A percentile compares a stretch with the other conserved stretches of the same genome.
These are phyloP conservation scores for Sinosuthora webbiana DNA, from an alignment of 2,113 vertebrate species.

Conservation along the genomic window DNA sequence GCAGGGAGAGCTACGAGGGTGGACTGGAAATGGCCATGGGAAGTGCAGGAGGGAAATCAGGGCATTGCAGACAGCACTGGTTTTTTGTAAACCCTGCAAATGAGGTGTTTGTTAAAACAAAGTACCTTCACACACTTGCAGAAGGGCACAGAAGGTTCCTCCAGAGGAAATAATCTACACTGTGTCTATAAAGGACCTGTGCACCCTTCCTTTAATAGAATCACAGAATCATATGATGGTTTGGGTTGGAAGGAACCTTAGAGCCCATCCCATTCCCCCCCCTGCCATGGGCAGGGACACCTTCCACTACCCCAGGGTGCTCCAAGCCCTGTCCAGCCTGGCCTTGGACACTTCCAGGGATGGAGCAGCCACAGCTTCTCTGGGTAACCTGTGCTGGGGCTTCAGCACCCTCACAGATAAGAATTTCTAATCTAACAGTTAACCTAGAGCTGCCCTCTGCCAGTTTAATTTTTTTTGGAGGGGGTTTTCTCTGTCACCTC, in stretches of 20 bases:
- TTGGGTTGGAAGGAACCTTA: not conserved
- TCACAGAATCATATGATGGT: not conserved
- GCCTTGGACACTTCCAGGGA: not conserved
- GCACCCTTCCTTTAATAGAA: not conserved
- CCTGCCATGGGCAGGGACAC: not conserved
- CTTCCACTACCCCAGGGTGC: not conserved
- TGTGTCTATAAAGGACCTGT: not conserved
- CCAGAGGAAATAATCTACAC: not conserved
- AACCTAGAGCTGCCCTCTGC: not conserved
- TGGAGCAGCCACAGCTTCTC: not conserved
- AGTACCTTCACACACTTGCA: not conserved
- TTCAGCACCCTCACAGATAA: not conserved
- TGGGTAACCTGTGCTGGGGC: not conserved
- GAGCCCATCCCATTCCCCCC: too few relatives aligned
- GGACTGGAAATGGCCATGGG: not conserved
- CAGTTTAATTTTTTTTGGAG: not conserved
- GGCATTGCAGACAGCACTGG: not conserved
- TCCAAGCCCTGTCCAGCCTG: not conserved
- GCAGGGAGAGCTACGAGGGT: not conserved
- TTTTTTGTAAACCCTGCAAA: not conserved
- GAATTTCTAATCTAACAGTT: not conserved
- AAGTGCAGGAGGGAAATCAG: not conserved
- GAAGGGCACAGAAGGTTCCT: not conserved
- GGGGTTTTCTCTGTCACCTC: accelerated
- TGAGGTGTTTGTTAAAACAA: not conserved